phyloP scores from a whole-genome alignment of 2,888 invertebrate species.

The Cataglyphis altisquamis region DNA sequence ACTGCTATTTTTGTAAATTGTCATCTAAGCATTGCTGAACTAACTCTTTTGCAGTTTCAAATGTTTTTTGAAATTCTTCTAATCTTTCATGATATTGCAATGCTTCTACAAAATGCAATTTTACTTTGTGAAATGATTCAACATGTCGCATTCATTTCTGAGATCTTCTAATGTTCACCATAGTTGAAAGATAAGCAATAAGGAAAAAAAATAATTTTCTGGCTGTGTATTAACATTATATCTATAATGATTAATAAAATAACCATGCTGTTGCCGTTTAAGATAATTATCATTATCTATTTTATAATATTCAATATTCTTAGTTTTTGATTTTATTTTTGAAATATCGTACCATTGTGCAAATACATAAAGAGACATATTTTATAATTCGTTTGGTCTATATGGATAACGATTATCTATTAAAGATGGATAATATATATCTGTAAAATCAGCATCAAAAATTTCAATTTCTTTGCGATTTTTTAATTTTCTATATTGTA shows the following conservation, averaged over 20 bases:
- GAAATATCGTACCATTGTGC: too few species aligned
- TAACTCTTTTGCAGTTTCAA: neutral
- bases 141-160: slow-evolving; percentile 39
- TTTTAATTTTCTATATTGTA: too few species aligned
- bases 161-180: neutral
- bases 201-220: neutral
- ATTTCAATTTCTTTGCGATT: too few species aligned
- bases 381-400: too few species aligned
- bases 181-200: slow-evolving; percentile 1
- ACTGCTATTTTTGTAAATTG: neutral
- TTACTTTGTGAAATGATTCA: slow-evolving; percentile 57
- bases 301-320: neutral
- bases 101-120: slow-evolving; percentile 29
- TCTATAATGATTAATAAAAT: slow-evolving; percentile 9
- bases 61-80: slow-evolving; percentile 4
- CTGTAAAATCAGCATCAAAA: too few species aligned
- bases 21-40: neutral
- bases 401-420: too few species aligned
- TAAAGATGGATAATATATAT: too few species aligned
- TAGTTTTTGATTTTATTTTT: too few species aligned
- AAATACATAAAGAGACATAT: too few species aligned
- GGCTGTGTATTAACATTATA: slow-evolving; percentile 8
- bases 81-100: slow-evolving; percentile 64
- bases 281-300: neutral
- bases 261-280: neutral